Base-by-base conservation (phyloP, 2,113 vertebrate genomes). In the Lanius ludovicianus region DNA sequence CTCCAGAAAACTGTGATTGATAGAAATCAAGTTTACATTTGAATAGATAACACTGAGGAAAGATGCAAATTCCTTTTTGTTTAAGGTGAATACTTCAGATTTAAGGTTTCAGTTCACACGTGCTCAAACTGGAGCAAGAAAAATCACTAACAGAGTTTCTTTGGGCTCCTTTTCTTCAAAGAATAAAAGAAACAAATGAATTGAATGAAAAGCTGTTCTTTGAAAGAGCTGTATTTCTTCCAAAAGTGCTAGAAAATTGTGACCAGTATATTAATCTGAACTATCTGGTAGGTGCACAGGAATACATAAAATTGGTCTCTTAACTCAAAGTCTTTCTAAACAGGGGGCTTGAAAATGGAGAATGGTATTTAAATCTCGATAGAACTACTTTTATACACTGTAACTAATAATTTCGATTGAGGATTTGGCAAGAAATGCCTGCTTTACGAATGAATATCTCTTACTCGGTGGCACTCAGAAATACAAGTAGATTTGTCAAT, bases 401-500 rank as follows among this genome's bases (percentile, higher is more conserved):
- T 67, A 93, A 86, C 52, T 91, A 86, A 88, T 88, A 83, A 84
- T 93, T 91, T 80, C 19, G 17, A 15, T 52, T 49, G 53, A 37
- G 20, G 42, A n/a, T 88, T 94, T 91, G 68, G 49, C 87, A 95
- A 75, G 35, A 88, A 91, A 64, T 87, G 65, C 13, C 71, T 89
- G 37, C 44, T 87, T 75, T 84, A 81, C 94, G 91, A 91, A 62
- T 70, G 73, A 93, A 42, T 84, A 71, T 82, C 4, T 2, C 33
- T 96, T 91, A 78, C 42, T 77, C 4, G 35, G 80, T 79, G 78
- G 55, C 62, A 73, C 83, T 84, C 49, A 80, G 80, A 85, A 89
- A 37, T 46, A 86, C 76, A 64, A 93, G 74, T 85, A 82, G 77
- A 75, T 95, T 94, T 92, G 60, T 92, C 84, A 94, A 74, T 81